A percentile compares a stretch with the other conserved stretches of the same genome.
These are phyloP conservation scores for Xiphophorus maculatus DNA, from an alignment of 2,113 vertebrate genomes.

Conservation along the genomic window DNA sequence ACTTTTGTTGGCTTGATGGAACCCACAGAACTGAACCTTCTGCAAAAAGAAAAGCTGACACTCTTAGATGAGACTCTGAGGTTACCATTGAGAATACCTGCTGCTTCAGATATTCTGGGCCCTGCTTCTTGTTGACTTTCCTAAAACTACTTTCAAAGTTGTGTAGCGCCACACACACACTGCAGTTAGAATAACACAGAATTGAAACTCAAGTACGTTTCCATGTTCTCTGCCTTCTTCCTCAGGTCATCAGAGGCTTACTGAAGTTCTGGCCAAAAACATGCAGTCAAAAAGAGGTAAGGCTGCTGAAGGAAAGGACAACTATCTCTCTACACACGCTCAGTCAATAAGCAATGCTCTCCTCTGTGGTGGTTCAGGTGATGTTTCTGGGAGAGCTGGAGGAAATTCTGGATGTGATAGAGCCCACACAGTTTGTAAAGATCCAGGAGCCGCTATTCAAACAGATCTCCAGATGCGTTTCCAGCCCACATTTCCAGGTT, in stretches of 20 bases:
- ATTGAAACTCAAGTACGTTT: too few species aligned
- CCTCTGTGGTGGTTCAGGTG: conserved; percentile 78
- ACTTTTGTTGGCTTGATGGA: too few species aligned
- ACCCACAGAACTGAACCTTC: too few species aligned
- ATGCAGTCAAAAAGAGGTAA: conserved; percentile 99
- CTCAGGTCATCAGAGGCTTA: conserved; percentile 97
- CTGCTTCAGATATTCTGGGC: too few species aligned
- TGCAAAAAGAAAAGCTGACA: too few species aligned
- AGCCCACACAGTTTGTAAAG: conserved; percentile 97
- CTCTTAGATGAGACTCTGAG: too few species aligned
- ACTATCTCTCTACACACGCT: not conserved
- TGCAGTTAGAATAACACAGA: too few species aligned
- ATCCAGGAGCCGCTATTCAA: conserved; percentile 99
- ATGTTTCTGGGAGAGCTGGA: conserved; percentile 99
- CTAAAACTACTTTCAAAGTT: not conserved
- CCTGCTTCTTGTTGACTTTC: not conserved
- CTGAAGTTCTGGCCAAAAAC: conserved; percentile 99
- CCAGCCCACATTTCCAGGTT: conserved; percentile 99
- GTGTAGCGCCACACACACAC: too few species aligned
- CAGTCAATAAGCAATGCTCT: not conserved
- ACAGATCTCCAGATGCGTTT: conserved; percentile 98
- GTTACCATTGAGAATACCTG: too few species aligned
- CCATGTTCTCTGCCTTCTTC: conserved; percentile 18
- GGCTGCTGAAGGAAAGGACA: not conserved
- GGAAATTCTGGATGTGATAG: conserved; percentile 98